Evolutionary conservation across 30 jellyfish, hydroid and myxozoan genomes (phyloP), one percentile per base, ranked within the genome.

Genomic region (Mastigias papua): DNA sequence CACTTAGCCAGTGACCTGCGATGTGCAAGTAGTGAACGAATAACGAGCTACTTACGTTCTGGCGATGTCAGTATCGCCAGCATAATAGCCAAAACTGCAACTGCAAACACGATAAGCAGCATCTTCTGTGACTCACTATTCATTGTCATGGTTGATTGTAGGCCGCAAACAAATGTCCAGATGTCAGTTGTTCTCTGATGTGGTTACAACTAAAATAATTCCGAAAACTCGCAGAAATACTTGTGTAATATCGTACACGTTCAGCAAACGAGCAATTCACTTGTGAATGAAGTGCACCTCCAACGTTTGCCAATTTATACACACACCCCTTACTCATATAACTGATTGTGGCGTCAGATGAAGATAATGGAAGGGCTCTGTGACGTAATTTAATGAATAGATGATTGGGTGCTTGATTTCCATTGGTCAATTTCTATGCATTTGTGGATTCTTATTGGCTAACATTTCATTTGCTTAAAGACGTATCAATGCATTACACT

Each of bases 261-360:
- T 6, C 3, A 54, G 67, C 25, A 6, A 54, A 16, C n/a, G 67
- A 54, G 7, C 13, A 42, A 42, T 42, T 15, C 54, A 42, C 54
- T 42, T 42, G 13, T 10, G 25, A 54, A 19, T 54, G 67, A 5
- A 21, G 25, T 25, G 6, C 17, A 21, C 67, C 67, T 54, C 67
- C 67, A 54, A 54, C 67, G 26, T n/a, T 11, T 6, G 67, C 26
- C 27, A 16, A 11, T 16, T 54, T 54, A 11, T 54, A 54, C 17
- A 54, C 9, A 19, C 27, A 21, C 6, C 17, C 67, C 26, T 3
- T 54, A 5, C 27, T 54, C 67, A 11, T 2, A 54, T n/a, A n/a
- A n/a, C n/a, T 54, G 67, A 54, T 54, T 54, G 67, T 54, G 67
- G 27, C 67, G 67, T 54, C 67, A 54, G 17, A 11, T 54, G 20